Conservation (phyloP, 2,888 invertebrate genomes). For the Oxycera nigricornis region DNA sequence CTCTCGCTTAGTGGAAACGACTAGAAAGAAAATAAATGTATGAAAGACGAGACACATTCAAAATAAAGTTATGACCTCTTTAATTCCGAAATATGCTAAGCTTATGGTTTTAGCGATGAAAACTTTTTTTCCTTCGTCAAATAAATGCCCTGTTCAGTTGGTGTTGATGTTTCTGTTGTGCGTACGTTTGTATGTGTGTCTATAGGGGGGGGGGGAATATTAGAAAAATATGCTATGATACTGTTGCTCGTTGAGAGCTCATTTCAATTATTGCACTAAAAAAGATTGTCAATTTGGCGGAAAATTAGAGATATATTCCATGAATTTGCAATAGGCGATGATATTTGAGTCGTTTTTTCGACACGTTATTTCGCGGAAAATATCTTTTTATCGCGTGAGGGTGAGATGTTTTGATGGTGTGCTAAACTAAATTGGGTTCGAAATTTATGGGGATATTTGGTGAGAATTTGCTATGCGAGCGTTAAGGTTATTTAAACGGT, state of each 20-base stretch:
- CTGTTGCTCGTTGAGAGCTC: constrained; percentile 9
- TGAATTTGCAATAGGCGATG: neutral
- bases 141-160: neutral
- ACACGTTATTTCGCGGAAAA: neutral
- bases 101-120: constrained; percentile 11
- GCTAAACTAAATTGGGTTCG: neutral
- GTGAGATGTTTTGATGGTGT: neutral
- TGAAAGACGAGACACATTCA: constrained; percentile 31
- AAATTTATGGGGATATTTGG: neutral
- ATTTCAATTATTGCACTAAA: constrained; percentile 23
- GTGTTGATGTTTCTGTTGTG: neutral
- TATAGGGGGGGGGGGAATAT: too few relatives aligned
- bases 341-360: neutral
- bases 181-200: neutral
- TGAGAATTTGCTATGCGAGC: neutral
- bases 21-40: neutral
- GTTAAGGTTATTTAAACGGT: neutral
- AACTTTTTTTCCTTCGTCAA: neutral
- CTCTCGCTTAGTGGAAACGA: neutral
- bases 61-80: constrained; percentile 27
- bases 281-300: constrained; percentile 24
- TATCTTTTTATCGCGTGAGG: neutral
- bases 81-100: constrained; percentile 32
- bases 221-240: neutral
- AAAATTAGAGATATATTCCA: constrained; percentile 18